Evolutionary conservation across 2,113 vertebrate genomes (phyloP).

Genomic region (Paracanthobrama guichenoti): DNA sequence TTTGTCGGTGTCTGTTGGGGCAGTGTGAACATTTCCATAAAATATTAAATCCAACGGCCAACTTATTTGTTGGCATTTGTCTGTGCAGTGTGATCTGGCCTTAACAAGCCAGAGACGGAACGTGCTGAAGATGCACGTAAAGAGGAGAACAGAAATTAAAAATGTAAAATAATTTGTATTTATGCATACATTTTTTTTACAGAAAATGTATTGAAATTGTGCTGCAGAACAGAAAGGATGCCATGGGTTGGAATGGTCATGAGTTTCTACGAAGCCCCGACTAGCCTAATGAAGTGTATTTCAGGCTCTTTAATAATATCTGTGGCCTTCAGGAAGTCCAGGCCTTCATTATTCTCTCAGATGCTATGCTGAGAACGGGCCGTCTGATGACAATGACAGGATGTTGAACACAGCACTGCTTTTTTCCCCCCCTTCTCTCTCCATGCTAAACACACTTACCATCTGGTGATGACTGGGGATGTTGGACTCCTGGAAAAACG

Average conservation of each 20-base stretch:
- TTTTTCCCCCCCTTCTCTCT: not conserved
- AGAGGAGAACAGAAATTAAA: no score
- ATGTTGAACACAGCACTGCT: constrained; percentile 1
- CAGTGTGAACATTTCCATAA: no score
- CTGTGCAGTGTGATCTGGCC: no score
- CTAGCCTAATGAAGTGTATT: not conserved
- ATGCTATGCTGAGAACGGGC: not conserved
- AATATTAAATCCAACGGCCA: no score
- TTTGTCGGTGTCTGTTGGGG: no score
- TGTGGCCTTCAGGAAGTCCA: not conserved
- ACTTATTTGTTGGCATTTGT: no score
- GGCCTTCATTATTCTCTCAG: constrained; percentile 11
- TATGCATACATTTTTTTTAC: no score
- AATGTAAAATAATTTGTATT: no score
- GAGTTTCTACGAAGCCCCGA: not conserved
- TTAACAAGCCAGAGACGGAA: no score
- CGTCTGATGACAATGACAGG: constrained; percentile 30
- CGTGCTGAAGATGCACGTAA: no score
- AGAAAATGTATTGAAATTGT: not conserved
- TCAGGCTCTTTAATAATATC: not conserved
- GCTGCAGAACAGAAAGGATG: not conserved
- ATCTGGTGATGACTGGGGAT: constrained; percentile 86
- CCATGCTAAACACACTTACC: constrained; percentile 75
- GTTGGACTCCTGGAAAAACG: constrained; percentile 91
- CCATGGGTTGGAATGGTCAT: not conserved